phyloP scores from a whole-genome alignment of 2,113 vertebrate species.

The Lathamus discolor region DNA sequence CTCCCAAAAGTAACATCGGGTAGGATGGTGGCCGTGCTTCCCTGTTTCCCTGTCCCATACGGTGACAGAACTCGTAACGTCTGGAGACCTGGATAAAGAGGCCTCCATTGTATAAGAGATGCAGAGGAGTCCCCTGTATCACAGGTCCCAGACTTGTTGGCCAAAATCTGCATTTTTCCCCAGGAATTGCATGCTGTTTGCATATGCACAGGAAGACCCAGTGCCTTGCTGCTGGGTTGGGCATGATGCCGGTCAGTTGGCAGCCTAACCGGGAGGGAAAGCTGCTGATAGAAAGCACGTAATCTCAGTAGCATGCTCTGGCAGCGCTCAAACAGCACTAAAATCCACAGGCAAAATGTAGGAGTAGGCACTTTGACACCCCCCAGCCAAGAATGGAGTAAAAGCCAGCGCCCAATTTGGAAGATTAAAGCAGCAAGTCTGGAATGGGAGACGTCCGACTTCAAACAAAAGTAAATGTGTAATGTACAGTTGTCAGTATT shows the following conservation, averaged over 20 bases:
- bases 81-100: too few relatives aligned
- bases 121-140: neutral
- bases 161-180: neutral
- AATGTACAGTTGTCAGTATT: fast-evolving
- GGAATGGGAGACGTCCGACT: neutral
- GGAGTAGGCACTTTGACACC: neutral
- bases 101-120: neutral
- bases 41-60: fast-evolving
- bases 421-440: neutral
- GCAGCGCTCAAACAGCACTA: neutral
- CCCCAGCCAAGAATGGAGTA: neutral
- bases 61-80: neutral
- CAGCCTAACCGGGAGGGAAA: neutral
- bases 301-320: neutral
- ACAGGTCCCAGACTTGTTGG: neutral
- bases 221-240: neutral
- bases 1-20: fast-evolving
- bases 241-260: neutral
- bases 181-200: neutral
- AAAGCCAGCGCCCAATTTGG: neutral
- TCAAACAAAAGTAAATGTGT: neutral
- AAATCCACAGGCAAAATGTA: neutral
- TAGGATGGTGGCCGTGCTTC: neutral
- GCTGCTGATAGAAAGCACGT: fast-evolving
- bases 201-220: fast-evolving